These are phyloP conservation scores for Homarus americanus DNA, from an alignment of 1,140 invertebrate genomes.

Conservation along the genomic window DNA sequence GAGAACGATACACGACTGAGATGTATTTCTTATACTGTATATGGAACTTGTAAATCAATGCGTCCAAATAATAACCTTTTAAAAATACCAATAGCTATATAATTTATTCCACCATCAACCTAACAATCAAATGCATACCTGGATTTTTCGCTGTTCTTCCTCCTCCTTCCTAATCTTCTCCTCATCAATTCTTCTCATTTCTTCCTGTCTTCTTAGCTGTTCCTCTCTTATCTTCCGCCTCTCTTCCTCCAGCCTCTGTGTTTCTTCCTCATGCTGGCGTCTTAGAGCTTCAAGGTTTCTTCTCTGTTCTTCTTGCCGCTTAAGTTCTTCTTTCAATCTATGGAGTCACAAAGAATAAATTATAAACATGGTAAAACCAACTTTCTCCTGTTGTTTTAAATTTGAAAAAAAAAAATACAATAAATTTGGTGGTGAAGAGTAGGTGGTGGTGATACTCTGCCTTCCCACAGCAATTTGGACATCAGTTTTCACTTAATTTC, in stretches of 20 bases:
- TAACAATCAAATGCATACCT: conserved; percentile 12
- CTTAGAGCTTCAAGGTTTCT: conserved; percentile 65
- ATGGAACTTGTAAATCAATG: no score
- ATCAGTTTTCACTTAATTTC: no score
- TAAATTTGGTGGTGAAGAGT: no score
- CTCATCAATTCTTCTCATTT: conserved; percentile 75
- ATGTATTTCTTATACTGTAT: no score
- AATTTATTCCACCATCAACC: not conserved
- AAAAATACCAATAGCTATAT: no score
- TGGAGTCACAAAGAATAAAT: not conserved
- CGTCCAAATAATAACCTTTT: no score
- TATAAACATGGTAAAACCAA: not conserved
- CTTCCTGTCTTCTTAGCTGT: conserved; percentile 69
- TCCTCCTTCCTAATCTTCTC: conserved; percentile 73
- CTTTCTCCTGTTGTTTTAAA: no score
- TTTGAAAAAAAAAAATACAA: no score
- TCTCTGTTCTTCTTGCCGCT: conserved; percentile 73
- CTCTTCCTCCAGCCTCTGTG: conserved; percentile 73
- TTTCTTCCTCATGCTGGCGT: conserved; percentile 68
- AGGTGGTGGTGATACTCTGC: no score
- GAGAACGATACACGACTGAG: no score
- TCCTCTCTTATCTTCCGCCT: conserved; percentile 63
- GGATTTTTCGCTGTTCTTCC: conserved; percentile 67
- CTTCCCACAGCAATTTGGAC: no score
- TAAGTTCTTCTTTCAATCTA: conserved; percentile 58